Evolutionary conservation across 2,888 invertebrate species (phyloP).

Genomic region (Myopa testacea): DNA sequence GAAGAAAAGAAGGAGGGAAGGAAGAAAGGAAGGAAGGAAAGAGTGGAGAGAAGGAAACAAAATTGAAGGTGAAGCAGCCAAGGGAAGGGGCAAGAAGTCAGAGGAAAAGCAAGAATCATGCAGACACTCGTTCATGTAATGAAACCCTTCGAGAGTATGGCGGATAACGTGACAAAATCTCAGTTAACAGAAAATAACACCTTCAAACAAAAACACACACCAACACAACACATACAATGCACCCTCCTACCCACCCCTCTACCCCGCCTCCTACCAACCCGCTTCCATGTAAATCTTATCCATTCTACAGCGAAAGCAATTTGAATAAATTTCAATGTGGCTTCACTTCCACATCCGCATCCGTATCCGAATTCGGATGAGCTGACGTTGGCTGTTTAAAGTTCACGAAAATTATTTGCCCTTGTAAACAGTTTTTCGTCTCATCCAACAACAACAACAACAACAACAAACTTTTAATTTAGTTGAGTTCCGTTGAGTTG

Average conservation of each 20-base stretch:
- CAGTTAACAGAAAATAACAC: background rate
- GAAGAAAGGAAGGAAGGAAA: too few relatives aligned
- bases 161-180: background rate
- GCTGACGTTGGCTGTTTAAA: background rate
- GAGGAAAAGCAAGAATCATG: background rate
- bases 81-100: background rate
- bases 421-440: too few relatives aligned
- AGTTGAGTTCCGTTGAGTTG: too few relatives aligned
- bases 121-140: background rate
- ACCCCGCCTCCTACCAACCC: background rate
- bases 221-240: background rate
- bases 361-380: background rate
- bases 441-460: too few relatives aligned
- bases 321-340: slow-evolving; percentile 27
- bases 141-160: background rate
- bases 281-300: background rate
- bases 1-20: background rate
- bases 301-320: slow-evolving; percentile 16
- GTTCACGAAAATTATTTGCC: background rate
- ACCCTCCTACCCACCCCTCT: background rate
- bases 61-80: background rate
- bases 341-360: slow-evolving; percentile 2
- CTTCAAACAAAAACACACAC: background rate
- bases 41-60: background rate
- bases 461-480: too few relatives aligned